Conservation (phyloP, 2,113 vertebrate genomes). For the Protobothrops mucrosquamatus region DNA sequence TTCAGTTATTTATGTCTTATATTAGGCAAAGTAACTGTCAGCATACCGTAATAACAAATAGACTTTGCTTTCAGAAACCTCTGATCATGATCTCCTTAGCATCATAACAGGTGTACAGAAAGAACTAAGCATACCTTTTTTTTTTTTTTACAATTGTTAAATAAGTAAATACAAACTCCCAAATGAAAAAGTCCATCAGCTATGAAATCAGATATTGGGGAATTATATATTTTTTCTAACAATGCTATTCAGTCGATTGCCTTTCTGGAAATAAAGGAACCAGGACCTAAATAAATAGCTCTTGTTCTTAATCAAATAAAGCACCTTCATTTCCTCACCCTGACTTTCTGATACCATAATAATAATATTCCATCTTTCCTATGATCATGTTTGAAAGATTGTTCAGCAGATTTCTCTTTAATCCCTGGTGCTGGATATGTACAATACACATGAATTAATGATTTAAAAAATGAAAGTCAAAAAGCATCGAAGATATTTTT, state of each 20-base stretch:
- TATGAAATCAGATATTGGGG: neutral
- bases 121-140: neutral
- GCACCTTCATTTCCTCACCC: neutral
- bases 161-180: neutral
- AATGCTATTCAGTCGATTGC: neutral
- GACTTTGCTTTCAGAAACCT: neutral
- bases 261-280: neutral
- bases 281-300: neutral
- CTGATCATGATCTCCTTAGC: neutral
- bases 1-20: neutral
- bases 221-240: neutral
- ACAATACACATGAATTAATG: neutral
- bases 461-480: neutral
- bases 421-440: neutral
- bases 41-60: neutral
- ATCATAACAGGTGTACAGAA: neutral
- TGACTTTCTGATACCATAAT: neutral
- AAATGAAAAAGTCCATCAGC: neutral
- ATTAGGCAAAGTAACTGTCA: neutral
- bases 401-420: neutral
- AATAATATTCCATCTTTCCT: neutral
- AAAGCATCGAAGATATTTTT: neutral
- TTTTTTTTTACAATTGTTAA: neutral
- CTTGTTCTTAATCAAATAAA: neutral
- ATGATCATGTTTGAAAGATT: neutral